A percentile compares a stretch with the other conserved stretches of the same genome.
Evolutionary conservation across 2,888 invertebrate genomes (phyloP).

Genomic region (Cheilosia grossa): DNA sequence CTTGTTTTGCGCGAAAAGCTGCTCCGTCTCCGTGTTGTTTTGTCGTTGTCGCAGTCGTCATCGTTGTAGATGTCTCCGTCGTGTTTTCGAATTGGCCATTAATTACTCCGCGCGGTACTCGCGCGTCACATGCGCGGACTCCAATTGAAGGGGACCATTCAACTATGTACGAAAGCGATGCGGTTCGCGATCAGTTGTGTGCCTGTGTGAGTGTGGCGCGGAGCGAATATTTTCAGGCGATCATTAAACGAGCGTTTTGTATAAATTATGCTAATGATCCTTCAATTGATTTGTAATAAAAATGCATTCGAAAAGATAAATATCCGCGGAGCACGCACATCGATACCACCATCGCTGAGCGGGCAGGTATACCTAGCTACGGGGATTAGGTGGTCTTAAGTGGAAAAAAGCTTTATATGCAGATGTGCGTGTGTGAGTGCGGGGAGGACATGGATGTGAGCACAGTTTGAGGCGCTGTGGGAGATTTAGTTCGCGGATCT

Average conservation of each 20-base stretch:
- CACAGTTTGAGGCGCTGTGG: slow-evolving; percentile 33
- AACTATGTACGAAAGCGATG: slow-evolving; percentile 18
- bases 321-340: slow-evolving; percentile 82
- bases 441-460: slow-evolving; percentile 20
- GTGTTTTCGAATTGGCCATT: slow-evolving; percentile 75
- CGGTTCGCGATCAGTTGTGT: background rate
- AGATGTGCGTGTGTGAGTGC: background rate
- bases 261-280: slow-evolving; percentile 84
- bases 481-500: slow-evolving; percentile 60
- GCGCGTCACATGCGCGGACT: slow-evolving; percentile 62
- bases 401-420: slow-evolving; percentile 26
- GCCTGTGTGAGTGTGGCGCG: slow-evolving; percentile 46
- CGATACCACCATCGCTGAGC: slow-evolving; percentile 56
- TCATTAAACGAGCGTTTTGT: slow-evolving; percentile 84
- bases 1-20: slow-evolving; percentile 38
- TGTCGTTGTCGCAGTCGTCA: slow-evolving; percentile 65
- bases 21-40: slow-evolving; percentile 39
- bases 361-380: background rate
- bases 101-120: slow-evolving; percentile 67
- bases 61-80: slow-evolving; percentile 73
- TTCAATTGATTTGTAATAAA: slow-evolving; percentile 84
- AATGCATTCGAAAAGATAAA: slow-evolving; percentile 83
- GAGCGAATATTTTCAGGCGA: slow-evolving; percentile 77
- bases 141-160: slow-evolving; percentile 22
- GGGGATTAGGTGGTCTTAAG: slow-evolving; percentile 52